phyloP scores from a whole-genome alignment of 2,888 invertebrate genomes.

The Mythimna albipuncta region DNA sequence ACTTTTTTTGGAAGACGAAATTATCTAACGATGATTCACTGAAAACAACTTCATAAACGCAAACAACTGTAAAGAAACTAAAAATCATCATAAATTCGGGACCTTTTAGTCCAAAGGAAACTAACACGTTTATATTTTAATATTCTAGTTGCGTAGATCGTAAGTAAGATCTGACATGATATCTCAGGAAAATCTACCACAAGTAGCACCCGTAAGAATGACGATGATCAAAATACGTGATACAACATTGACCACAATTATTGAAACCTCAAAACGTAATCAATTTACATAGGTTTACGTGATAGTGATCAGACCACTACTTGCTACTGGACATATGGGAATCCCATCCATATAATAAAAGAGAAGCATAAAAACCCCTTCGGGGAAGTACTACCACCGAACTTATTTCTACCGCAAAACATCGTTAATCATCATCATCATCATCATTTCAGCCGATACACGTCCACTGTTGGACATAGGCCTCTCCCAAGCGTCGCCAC shows the following conservation, averaged over 20 bases:
- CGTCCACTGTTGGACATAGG: no score
- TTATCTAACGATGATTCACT: background rate
- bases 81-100: background rate
- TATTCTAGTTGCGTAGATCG: slow-evolving; percentile 30
- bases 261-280: slow-evolving; percentile 15
- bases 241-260: slow-evolving; percentile 27
- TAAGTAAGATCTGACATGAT: slow-evolving; percentile 7
- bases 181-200: slow-evolving; percentile 17
- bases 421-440: no score
- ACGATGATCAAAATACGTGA: slow-evolving; percentile 9
- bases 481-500: no score
- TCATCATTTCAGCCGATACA: no score
- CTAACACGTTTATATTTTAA: background rate
- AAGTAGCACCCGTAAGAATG: background rate
- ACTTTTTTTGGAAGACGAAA: background rate
- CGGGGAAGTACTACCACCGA: background rate
- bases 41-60: background rate
- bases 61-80: background rate
- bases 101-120: slow-evolving; percentile 28
- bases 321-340: slow-evolving; percentile 5
- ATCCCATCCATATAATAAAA: slow-evolving; percentile 8
- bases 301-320: slow-evolving; percentile 1
- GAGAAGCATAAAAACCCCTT: background rate
- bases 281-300: slow-evolving; percentile 20
- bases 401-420: background rate